phyloP scores from a whole-genome alignment of 2,797 vertebrate species.

The Helicolenus hilgendorfi region DNA sequence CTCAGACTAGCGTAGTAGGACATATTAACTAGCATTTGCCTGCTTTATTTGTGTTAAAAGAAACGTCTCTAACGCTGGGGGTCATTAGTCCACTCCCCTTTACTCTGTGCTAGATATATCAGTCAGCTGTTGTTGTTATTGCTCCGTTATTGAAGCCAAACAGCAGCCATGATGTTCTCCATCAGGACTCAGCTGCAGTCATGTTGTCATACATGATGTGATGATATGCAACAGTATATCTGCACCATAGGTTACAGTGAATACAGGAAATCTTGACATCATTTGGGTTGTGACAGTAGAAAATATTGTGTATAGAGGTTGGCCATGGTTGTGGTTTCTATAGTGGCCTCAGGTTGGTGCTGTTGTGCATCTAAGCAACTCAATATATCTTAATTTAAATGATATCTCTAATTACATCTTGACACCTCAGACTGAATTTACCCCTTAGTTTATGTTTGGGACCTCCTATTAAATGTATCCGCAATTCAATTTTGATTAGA shows the following conservation, averaged over 20 bases:
- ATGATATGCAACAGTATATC: neutral
- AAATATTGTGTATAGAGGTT: neutral
- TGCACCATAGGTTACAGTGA: neutral
- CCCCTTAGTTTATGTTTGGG: neutral
- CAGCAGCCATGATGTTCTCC: conserved; percentile 12
- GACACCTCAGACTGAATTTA: neutral
- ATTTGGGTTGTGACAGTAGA: neutral
- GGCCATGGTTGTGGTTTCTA: conserved; percentile 1
- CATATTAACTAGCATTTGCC: neutral
- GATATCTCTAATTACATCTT: neutral
- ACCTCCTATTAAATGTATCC: neutral
- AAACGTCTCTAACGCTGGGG: neutral
- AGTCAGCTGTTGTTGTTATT: conserved; percentile 68
- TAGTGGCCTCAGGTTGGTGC: conserved; percentile 44
- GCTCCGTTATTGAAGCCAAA: neutral
- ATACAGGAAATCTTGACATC: accelerated
- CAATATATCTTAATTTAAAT: neutral
- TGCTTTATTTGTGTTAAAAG: neutral
- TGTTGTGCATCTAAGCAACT: conserved; percentile 32
- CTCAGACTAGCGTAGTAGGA: accelerated
- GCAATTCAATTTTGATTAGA: neutral
- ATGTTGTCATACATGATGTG: neutral
- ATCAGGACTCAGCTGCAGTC: neutral
- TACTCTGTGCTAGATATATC: neutral
- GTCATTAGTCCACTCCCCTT: neutral